Evolutionary conservation across 2,797 vertebrate species (phyloP).

Genomic region (Numenius phaeopus): DNA sequence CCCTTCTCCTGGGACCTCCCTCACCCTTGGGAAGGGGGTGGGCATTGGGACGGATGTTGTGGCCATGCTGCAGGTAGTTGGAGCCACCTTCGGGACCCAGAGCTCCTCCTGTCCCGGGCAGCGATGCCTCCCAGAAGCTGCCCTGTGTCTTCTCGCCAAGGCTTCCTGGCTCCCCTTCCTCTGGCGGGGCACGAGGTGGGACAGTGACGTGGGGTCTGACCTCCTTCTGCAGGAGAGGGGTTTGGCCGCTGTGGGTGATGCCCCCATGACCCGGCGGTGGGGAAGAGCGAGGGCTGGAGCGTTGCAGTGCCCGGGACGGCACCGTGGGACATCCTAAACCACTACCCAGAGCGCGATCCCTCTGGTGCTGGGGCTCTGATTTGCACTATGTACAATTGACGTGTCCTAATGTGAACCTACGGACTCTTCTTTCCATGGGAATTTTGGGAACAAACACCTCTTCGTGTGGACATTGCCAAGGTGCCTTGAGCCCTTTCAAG

Average conservation of each 20-base stretch:
- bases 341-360: neutral
- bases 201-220: fast-evolving
- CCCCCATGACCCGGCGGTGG: neutral
- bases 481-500: neutral
- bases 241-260: neutral
- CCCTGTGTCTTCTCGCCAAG: fast-evolving
- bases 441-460: neutral
- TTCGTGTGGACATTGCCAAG: neutral
- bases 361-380: constrained; percentile 14
- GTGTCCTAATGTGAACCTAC: neutral
- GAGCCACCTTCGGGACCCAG: neutral
- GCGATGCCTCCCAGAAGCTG: neutral
- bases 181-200: fast-evolving
- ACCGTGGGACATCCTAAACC: neutral
- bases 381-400: constrained; percentile 62
- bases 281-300: neutral
- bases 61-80: neutral
- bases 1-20: neutral
- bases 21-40: neutral
- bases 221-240: neutral
- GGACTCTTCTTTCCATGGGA: neutral
- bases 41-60: neutral
- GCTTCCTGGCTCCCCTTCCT: neutral
- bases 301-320: neutral
- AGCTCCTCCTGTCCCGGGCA: neutral